A percentile compares a stretch with the other conserved stretches of the same genome.
These are phyloP conservation scores for Squalus acanthias DNA, from an alignment of 2,797 vertebrate genomes.

Conservation along the genomic window DNA sequence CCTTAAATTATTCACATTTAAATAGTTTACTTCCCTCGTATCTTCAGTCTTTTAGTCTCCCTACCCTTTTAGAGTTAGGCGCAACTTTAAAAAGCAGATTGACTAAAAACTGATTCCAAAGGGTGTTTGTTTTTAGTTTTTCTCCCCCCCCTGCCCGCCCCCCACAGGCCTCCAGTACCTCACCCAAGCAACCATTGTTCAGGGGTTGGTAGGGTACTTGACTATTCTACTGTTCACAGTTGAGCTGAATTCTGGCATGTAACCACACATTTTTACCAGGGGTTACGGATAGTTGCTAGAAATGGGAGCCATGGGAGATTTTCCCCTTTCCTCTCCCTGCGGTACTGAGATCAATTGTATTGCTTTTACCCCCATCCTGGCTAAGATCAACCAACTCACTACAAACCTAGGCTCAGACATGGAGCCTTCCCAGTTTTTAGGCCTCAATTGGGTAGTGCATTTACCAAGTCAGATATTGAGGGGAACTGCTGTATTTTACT, in stretches of 20 bases:
- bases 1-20: neutral
- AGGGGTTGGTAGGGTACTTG: neutral
- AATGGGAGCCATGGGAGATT: neutral
- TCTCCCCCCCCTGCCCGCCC: too few species aligned
- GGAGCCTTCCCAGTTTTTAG: neutral
- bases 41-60: neutral
- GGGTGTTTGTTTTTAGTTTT: neutral
- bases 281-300: neutral
- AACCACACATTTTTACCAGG: neutral
- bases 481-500: neutral
- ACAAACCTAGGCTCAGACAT: neutral
- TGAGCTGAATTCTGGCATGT: neutral
- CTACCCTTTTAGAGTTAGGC: neutral
- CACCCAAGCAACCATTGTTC: neutral
- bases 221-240: neutral
- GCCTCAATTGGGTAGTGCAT: neutral
- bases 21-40: neutral
- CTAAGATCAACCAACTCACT: neutral
- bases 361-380: neutral
- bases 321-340: neutral
- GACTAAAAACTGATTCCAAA: neutral
- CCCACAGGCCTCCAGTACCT: neutral
- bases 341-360: neutral
- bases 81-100: neutral
- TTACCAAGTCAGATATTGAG: neutral